Percentiles rank a stretch among this genome's conserved stretches.
Evolutionary conservation across 2,113 vertebrate species (phyloP).

Genomic region (Sisor rabdophorus): DNA sequence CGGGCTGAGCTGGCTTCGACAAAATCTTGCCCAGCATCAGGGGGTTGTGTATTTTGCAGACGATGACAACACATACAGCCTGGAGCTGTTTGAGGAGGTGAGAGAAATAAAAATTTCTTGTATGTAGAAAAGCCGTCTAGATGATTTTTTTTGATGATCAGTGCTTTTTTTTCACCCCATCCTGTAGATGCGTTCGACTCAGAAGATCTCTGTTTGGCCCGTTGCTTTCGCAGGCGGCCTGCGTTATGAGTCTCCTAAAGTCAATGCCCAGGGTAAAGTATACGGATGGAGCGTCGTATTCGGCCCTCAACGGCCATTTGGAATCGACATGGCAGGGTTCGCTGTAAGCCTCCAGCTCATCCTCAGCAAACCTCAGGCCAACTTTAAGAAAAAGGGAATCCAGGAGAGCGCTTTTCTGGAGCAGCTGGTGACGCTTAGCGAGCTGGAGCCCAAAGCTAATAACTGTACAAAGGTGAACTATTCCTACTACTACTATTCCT

Average conservation of each 20-base stretch:
- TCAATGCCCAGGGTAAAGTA: constrained; percentile 92
- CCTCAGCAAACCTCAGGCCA: constrained; percentile 91
- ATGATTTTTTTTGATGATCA: neutral
- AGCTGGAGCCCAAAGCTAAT: constrained; percentile 95
- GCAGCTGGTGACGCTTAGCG: constrained; percentile 89
- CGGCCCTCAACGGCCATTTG: constrained; percentile 95
- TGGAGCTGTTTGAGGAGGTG: constrained; percentile 95
- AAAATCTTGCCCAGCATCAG: constrained; percentile 70
- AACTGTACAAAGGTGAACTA: constrained; percentile 94
- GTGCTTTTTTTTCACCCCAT: neutral
- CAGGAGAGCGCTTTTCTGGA: constrained; percentile 96
- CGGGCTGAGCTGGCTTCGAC: constrained; percentile 84
- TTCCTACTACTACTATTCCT: no score
- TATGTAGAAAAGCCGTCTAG: no score
- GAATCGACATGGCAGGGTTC: constrained; percentile 98
- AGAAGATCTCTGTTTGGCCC: constrained; percentile 94
- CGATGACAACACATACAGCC: constrained; percentile 93
- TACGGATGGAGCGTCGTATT: constrained; percentile 97
- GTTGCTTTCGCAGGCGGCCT: constrained; percentile 94
- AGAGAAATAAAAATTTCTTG: neutral
- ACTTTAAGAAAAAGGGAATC: constrained; percentile 94
- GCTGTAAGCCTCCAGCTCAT: constrained; percentile 92
- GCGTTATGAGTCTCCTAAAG: constrained; percentile 91
- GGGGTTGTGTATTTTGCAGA: constrained; percentile 93
- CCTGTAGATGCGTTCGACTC: constrained; percentile 86